These are phyloP conservation scores for Cryptoprocta ferox DNA, from an alignment of 2,797 vertebrate species.

Conservation along the genomic window DNA sequence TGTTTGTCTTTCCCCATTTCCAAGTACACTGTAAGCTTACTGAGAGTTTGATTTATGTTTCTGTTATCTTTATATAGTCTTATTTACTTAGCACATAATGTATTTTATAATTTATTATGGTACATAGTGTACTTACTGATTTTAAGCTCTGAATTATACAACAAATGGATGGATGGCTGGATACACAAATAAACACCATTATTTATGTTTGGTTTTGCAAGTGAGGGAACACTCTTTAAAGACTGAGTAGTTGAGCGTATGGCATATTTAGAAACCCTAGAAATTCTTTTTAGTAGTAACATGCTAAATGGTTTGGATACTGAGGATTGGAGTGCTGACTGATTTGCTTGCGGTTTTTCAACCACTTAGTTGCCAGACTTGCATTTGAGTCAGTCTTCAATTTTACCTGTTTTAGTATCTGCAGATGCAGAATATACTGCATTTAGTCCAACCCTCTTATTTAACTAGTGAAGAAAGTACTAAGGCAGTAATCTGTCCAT, in stretches of 20 bases:
- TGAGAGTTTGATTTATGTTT: neutral
- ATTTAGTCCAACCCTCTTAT: neutral
- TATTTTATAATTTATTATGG: neutral
- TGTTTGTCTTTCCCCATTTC: neutral
- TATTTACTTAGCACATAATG: neutral
- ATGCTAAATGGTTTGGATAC: slow-evolving; percentile 4
- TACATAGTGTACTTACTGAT: neutral
- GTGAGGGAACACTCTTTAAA: neutral
- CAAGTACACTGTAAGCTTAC: neutral
- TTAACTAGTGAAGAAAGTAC: neutral
- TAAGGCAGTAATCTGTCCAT: neutral
- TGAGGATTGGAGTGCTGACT: neutral
- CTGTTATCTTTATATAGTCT: neutral
- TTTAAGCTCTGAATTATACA: neutral
- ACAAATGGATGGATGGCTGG: neutral
- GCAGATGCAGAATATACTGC: neutral
- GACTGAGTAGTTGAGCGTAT: neutral
- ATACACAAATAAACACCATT: neutral
- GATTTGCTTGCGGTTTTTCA: neutral
- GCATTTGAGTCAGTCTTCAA: neutral
- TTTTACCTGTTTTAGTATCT: neutral
- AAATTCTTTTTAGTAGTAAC: neutral
- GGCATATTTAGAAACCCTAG: neutral
- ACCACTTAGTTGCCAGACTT: slow-evolving; percentile 12
- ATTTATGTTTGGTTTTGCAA: slow-evolving; percentile 5